Conservation (phyloP, 2,888 invertebrate species). For the Philopedon plagiatum region DNA sequence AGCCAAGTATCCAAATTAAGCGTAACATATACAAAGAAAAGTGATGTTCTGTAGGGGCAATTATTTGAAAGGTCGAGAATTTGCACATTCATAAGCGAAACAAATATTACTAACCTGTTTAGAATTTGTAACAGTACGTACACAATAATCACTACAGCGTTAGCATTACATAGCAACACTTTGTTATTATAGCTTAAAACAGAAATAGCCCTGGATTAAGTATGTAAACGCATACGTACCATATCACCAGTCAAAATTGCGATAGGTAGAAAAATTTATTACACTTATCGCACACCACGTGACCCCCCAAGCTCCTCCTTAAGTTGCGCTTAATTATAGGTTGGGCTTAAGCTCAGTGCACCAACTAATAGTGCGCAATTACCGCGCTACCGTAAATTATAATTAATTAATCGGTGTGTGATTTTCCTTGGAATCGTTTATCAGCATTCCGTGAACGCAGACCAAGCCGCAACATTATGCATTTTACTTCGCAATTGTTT, state of each 20-base stretch:
- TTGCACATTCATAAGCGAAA: no score
- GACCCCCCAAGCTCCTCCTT: slow-evolving; percentile 59
- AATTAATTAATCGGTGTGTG: slow-evolving; percentile 60
- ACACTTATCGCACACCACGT: slow-evolving; percentile 20
- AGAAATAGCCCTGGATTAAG: no score
- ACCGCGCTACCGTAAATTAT: slow-evolving; percentile 65
- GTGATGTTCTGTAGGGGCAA: no score
- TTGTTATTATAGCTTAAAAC: no score
- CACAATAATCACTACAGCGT: no score
- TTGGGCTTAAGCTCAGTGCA: slow-evolving; percentile 58
- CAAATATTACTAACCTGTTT: no score
- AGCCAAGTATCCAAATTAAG: no score
- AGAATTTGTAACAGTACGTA: no score
- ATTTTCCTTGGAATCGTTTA: slow-evolving; percentile 55
- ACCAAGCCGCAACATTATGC: slow-evolving; percentile 42
- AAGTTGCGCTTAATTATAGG: slow-evolving; percentile 67
- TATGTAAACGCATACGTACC: not conserved
- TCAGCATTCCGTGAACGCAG: slow-evolving; percentile 51
- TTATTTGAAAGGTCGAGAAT: no score
- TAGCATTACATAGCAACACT: no score
- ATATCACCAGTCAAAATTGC: slow-evolving; percentile 3
- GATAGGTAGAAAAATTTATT: slow-evolving; percentile 17
- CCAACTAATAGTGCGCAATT: slow-evolving; percentile 65
- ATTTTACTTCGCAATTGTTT: slow-evolving; percentile 27
- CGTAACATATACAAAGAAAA: no score